Percentiles rank a stretch among this genome's conserved stretches.
These are phyloP conservation scores for Podocnemis expansa DNA, from an alignment of 2,113 vertebrate species.

Conservation along the genomic window DNA sequence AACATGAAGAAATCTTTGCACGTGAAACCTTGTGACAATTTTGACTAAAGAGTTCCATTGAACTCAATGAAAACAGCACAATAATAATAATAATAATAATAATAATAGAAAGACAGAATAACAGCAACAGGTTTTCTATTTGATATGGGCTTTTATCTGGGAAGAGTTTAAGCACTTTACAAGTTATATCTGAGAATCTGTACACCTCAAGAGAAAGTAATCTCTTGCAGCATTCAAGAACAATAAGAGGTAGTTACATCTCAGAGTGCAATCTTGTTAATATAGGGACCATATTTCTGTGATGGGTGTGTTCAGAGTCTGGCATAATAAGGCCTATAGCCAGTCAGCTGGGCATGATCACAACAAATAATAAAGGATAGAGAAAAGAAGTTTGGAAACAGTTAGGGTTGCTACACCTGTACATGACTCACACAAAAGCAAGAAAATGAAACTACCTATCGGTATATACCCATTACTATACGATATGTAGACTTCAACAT, in stretches of 20 bases:
- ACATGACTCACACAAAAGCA: neutral
- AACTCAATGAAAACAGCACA: neutral
- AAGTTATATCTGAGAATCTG: neutral
- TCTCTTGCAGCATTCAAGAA: neutral
- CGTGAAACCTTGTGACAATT: neutral
- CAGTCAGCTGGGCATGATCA: neutral
- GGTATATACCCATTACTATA: neutral
- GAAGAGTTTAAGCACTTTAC: neutral
- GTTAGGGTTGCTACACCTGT: neutral
- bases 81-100: no score
- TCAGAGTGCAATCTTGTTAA: neutral
- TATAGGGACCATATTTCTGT: neutral
- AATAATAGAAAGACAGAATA: neutral
- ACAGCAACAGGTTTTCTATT: neutral
- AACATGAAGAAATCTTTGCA: neutral
- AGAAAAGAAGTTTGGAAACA: neutral
- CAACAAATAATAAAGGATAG: neutral
- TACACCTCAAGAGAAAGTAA: neutral
- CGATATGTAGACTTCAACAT: neutral
- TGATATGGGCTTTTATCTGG: neutral
- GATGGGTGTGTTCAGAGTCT: neutral
- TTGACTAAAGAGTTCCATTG: neutral
- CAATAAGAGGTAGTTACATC: neutral
- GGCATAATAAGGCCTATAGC: neutral
- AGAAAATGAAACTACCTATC: conserved; percentile 39